Conservation (phyloP, 2,113 vertebrate genomes). For the Daubentonia madagascariensis region DNA sequence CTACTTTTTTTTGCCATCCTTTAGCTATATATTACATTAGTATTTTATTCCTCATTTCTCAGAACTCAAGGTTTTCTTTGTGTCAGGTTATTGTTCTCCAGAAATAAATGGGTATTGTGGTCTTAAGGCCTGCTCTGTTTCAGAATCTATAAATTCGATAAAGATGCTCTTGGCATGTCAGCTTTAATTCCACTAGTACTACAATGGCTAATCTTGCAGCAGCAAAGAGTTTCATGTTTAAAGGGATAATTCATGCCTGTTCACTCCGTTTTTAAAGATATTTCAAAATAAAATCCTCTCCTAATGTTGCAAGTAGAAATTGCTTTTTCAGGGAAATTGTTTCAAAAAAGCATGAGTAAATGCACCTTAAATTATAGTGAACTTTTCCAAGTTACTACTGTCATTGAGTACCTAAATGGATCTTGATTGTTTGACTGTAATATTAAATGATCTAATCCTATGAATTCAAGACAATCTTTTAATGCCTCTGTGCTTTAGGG, state of each 20-base stretch:
- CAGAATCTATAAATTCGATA: neutral
- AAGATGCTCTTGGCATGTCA: neutral
- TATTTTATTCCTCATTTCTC: neutral
- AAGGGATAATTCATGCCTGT: neutral
- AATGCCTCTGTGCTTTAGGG: neutral
- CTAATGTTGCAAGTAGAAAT: neutral
- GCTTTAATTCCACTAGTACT: neutral
- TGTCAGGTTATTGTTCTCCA: neutral
- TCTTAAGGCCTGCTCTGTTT: neutral
- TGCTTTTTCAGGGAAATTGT: conserved; percentile 9
- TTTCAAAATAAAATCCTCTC: conserved; percentile 42
- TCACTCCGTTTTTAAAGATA: neutral
- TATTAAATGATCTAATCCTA: neutral
- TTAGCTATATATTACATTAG: neutral
- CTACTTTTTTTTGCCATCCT: neutral
- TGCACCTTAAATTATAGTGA: neutral
- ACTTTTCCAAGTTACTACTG: neutral
- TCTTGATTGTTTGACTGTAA: neutral
- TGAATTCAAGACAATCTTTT: neutral
- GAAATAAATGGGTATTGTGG: neutral
- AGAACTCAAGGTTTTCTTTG: neutral
- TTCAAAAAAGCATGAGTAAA: neutral
- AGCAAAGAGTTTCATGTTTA: neutral
- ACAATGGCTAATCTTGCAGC: neutral
- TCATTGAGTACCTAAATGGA: neutral